Evolutionary conservation across 2,797 vertebrate genomes (phyloP), one percentile per base, ranked within the genome.

Genomic region (Capromys pilorides): DNA sequence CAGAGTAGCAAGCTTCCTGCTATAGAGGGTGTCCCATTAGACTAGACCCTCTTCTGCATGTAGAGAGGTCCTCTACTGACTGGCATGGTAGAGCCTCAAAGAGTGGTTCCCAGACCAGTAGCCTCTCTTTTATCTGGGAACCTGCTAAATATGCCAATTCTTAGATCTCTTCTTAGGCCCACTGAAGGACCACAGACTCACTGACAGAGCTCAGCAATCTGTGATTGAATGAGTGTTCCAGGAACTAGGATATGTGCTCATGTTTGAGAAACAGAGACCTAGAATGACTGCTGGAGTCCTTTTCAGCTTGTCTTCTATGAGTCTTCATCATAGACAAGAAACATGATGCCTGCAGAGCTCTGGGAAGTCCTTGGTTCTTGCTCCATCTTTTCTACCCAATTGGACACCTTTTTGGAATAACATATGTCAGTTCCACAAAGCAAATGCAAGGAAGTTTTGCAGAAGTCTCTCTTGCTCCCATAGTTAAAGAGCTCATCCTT

Each of bases 361-460:
- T 94, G 90, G 90, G 79, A 97, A 97, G 97, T 89, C 88, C 61
- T 88, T 90, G 95, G 96, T 95, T 96, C 85, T 89, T 5, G 78
- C 94, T 96, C 86, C 90, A 77, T 91, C 94, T 97, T 97, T 97
- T 97, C 95, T 10, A 11, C 96, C 97, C 95, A 95, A 94, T 96
- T 97, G 96, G 95, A 96, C 96, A 97, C 95, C 82, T 86, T 91
- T 96, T 95, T 88, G 88, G 92, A 97, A 97, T 51, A 96, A 85
- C 90, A 67, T 94, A 96, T 96, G 95, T 97, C 96, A 90, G 96
- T 90, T 95, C 96, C 89, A 91, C 95, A 96, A 97, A 96, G 91
- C 95, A 96, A 94, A 96, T 86, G 89, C 91, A 88, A 85, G 85
- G 91, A 94, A 54, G 89, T 90, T 95, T 95, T 96, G 96, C 94